Conservation (phyloP, 2,888 invertebrate species). For the Drosophila ochracea region DNA sequence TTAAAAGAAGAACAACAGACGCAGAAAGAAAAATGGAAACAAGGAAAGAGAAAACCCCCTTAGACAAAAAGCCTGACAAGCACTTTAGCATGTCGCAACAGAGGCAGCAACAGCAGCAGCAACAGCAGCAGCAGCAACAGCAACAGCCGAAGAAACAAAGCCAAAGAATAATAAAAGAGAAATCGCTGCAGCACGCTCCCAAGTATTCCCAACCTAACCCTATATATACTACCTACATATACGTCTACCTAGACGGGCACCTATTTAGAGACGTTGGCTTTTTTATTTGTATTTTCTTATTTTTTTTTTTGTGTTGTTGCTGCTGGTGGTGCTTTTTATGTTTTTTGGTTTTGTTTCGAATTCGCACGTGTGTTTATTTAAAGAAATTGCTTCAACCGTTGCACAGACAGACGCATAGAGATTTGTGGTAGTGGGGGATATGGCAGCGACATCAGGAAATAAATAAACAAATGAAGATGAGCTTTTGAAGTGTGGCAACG, state of each 20-base stretch:
- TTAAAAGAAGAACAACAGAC: conserved; percentile 22
- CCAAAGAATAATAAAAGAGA: conserved; percentile 37
- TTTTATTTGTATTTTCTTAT: too few species aligned
- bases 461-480: conserved; percentile 83
- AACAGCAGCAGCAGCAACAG: conserved; percentile 8
- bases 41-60: conserved; percentile 32
- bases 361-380: conserved; percentile 83
- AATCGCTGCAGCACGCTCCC: conserved; percentile 45
- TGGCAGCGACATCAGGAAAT: conserved; percentile 64
- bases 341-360: conserved; percentile 48
- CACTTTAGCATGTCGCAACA: conserved; percentile 78
- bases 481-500: conserved; percentile 74
- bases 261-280: conserved; percentile 65
- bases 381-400: conserved; percentile 81
- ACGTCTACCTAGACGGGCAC: conserved; percentile 43
- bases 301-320: background rate
- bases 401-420: conserved; percentile 28
- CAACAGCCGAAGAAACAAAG: conserved; percentile 56
- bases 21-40: conserved; percentile 22
- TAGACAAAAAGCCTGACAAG: conserved; percentile 78
- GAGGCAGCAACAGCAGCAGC: conserved; percentile 1
- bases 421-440: background rate
- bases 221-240: conserved; percentile 10
- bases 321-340: conserved; percentile 16
- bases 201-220: conserved; percentile 45